Base-by-base conservation (phyloP, 2,888 invertebrate genomes). In the Iphiclides podalirius region DNA sequence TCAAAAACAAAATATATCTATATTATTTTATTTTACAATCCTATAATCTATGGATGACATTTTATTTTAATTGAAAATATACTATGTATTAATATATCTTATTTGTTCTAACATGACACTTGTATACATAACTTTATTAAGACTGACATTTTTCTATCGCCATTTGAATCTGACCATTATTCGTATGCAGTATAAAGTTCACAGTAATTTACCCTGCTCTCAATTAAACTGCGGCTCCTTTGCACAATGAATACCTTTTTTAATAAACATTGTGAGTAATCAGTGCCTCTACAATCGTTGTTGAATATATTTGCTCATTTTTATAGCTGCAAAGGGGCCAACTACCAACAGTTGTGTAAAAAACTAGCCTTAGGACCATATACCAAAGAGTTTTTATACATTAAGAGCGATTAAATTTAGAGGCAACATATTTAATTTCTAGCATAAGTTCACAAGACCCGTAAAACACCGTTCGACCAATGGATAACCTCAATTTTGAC, bases 301-400 rank as follows among this genome's bases (percentile, higher is more conserved):
- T 31, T 31, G 4, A 11, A 31, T 31, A 41, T 50, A 43, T 54
- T 50, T 40, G 20, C 53, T 52, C 52, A 64, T 57, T 53, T 55
- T 40, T 12, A 33, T 33, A 23, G 40, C 65, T 66, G 77, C 77
- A 79, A 79, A 79, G 79, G 79, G 68, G 77, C 73, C 70, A 64
- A 66, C 54, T 60, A 67, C 66, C 64, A 68, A 72, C 66, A 64
- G 78, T 12, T 26, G 31, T 48, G 74, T 80, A 79, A 75, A 77
- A 79, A 79, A 26, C 67, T 88, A 87, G 84, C 80, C 75, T 78
- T 79, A 85, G 84, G 82, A 77, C 81, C 80, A 74, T 78, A 82
- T 84, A 88, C 87, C 87, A 88, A 88, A 88, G 87, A 88, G 74
- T 81, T 79, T 80, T 78, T 86, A 85, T 86, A 87, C 77, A 85